Percentiles rank a stretch among this genome's conserved stretches.
These are phyloP conservation scores for Polypedilum vanderplanki DNA, from an alignment of 1,140 invertebrate species.

Conservation along the genomic window DNA sequence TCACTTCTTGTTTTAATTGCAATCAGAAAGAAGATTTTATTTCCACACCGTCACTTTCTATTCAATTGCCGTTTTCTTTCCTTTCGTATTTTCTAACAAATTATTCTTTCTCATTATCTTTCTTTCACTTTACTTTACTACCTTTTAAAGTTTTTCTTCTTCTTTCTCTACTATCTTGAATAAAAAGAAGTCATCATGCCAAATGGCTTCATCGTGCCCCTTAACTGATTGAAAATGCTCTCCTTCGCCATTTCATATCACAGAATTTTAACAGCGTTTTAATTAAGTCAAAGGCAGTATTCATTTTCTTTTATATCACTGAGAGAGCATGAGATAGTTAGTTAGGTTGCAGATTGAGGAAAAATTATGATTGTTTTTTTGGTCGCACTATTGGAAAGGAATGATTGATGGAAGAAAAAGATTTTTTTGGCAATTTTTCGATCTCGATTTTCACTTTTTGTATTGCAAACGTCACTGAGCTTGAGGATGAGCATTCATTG, in stretches of 20 bases:
- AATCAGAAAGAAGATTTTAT: not conserved
- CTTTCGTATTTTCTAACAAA: too few species aligned
- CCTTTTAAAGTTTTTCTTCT: too few species aligned
- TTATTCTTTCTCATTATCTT: too few species aligned
- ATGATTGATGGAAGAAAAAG: not conserved
- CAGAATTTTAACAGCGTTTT: constrained; percentile 8
- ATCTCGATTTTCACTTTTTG: too few species aligned
- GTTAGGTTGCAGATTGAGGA: too few species aligned
- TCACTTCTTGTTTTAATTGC: not conserved
- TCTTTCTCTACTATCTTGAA: not conserved
- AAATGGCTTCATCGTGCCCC: constrained; percentile 11
- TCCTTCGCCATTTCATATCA: constrained; percentile 7
- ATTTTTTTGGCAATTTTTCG: not conserved
- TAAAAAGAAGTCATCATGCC: not conserved
- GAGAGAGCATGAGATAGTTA: not conserved
- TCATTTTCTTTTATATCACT: constrained; percentile 16
- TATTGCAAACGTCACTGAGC: too few species aligned
- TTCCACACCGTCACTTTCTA: not conserved
- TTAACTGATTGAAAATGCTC: constrained; percentile 16
- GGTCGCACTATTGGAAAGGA: not conserved
- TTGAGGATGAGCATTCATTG: too few species aligned
- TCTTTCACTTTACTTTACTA: too few species aligned
- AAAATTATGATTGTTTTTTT: not conserved
- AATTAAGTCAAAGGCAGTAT: constrained; percentile 2
- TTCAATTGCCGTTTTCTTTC: too few species aligned